Conservation (phyloP, 2,797 vertebrate species). For the Eremophila alpestris region DNA sequence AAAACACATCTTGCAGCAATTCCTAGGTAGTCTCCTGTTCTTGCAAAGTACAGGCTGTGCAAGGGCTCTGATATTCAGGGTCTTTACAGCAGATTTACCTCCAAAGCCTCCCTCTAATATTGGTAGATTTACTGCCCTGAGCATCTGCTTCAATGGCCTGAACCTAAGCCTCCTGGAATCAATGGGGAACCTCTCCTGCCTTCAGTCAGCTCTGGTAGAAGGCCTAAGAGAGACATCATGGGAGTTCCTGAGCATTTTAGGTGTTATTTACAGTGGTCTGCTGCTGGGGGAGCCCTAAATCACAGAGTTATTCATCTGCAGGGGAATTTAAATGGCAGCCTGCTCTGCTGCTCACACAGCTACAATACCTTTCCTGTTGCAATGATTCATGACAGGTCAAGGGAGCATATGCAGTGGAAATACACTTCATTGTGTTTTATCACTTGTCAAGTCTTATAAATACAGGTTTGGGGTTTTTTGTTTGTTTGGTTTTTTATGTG, state of each 20-base stretch:
- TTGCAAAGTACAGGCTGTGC: accelerated
- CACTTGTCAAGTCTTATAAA: not conserved
- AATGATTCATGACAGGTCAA: slow-evolving; percentile 22
- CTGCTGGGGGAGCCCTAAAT: not conserved
- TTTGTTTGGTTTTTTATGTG: too few species aligned
- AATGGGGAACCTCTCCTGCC: not conserved
- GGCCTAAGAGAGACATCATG: not conserved
- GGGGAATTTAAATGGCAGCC: slow-evolving; percentile 12
- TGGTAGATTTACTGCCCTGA: not conserved
- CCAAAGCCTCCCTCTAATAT: not conserved
- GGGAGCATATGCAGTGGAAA: not conserved
- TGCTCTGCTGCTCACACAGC: not conserved
- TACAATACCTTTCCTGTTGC: not conserved
- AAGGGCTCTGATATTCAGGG: not conserved
- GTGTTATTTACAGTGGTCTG: slow-evolving; percentile 27
- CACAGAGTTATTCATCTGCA: not conserved
- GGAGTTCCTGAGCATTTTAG: not conserved
- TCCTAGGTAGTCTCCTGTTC: not conserved
- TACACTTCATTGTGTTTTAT: not conserved
- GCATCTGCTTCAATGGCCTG: not conserved
- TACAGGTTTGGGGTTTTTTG: not conserved
- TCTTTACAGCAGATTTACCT: not conserved
- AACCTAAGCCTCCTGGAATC: not conserved
- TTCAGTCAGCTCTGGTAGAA: not conserved
- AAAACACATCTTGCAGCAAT: not conserved